These are phyloP conservation scores for Zeus faber DNA, from an alignment of 2,113 vertebrate species.

Conservation along the genomic window DNA sequence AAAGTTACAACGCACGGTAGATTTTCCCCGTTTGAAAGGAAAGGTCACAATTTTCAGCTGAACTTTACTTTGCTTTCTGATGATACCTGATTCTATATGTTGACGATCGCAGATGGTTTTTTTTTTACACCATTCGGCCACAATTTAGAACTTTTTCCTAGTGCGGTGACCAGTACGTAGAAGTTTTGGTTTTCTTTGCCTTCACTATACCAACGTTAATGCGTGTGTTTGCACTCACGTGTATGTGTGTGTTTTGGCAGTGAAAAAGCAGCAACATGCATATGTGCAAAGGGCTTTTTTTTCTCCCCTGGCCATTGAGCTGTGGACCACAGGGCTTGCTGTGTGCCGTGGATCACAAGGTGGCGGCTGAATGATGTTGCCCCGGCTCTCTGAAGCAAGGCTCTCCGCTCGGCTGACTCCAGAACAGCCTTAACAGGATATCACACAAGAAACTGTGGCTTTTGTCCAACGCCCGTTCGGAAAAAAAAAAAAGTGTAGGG, in stretches of 20 bases:
- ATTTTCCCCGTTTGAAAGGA: too few relatives aligned
- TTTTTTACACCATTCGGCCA: too few relatives aligned
- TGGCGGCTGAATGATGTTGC: constrained; percentile 80
- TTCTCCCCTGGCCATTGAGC: constrained; percentile 79
- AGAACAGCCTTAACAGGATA: constrained; percentile 81
- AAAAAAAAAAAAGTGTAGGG: constrained; percentile 41
- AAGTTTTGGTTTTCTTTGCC: too few relatives aligned
- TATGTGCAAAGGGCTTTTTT: constrained; percentile 59
- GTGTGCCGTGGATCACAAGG: constrained; percentile 78
- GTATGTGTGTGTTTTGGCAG: background rate
- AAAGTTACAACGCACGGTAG: too few relatives aligned
- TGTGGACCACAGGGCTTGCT: constrained; percentile 80
- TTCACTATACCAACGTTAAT: background rate
- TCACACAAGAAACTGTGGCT: constrained; percentile 79
- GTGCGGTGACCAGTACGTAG: too few relatives aligned
- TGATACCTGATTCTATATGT: too few relatives aligned
- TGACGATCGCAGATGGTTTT: too few relatives aligned
- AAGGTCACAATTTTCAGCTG: too few relatives aligned
- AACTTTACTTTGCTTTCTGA: too few relatives aligned
- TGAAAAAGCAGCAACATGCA: background rate
- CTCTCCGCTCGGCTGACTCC: constrained; percentile 72
- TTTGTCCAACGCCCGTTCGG: constrained; percentile 69
- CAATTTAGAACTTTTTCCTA: too few relatives aligned
- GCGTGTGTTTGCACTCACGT: background rate
- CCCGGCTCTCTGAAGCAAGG: constrained; percentile 74